Percentiles rank a stretch among this genome's conserved stretches.
phyloP scores from a whole-genome alignment of 2,797 vertebrate genomes.

The Oryzias dopingdopingensis region DNA sequence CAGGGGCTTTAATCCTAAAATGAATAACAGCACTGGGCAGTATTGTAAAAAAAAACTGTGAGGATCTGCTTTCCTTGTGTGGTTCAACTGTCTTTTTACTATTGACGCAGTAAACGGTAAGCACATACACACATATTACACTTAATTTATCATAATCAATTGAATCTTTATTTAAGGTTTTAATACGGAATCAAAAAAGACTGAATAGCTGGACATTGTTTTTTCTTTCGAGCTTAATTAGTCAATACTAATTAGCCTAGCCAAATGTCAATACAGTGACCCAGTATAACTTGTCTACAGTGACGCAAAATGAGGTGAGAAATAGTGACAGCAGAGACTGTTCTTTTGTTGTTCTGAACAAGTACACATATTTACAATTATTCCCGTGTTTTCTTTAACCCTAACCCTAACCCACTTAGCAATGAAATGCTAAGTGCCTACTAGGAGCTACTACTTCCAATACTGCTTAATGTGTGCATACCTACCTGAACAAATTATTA shows the following conservation, averaged over 20 bases:
- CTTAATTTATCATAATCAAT: too few relatives aligned
- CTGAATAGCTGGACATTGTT: background rate
- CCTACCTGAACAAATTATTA: too few relatives aligned
- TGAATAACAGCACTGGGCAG: conserved; percentile 17
- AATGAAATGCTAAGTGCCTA: too few relatives aligned
- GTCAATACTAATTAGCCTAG: conserved; percentile 82
- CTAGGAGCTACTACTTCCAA: too few relatives aligned
- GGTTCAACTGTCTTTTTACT: conserved; percentile 8
- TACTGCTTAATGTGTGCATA: too few relatives aligned
- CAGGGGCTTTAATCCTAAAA: conserved; percentile 50
- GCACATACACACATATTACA: too few relatives aligned
- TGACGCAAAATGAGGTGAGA: conserved; percentile 31
- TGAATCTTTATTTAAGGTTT: too few relatives aligned
- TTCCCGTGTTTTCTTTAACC: background rate
- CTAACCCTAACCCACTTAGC: too few relatives aligned
- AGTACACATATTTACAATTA: conserved; percentile 3
- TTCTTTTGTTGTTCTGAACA: conserved; percentile 3
- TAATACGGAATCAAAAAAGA: too few relatives aligned
- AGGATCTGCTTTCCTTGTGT: conserved; percentile 14
- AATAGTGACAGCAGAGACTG: conserved; percentile 4
- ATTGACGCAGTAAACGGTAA: background rate
- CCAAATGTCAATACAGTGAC: conserved; percentile 64
- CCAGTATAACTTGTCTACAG: conserved; percentile 56
- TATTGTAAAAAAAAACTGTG: conserved; percentile 8
- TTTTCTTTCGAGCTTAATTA: conserved; percentile 35